These are phyloP conservation scores for Pecten maximus DNA, from an alignment of 2,888 invertebrate species.

Conservation along the genomic window DNA sequence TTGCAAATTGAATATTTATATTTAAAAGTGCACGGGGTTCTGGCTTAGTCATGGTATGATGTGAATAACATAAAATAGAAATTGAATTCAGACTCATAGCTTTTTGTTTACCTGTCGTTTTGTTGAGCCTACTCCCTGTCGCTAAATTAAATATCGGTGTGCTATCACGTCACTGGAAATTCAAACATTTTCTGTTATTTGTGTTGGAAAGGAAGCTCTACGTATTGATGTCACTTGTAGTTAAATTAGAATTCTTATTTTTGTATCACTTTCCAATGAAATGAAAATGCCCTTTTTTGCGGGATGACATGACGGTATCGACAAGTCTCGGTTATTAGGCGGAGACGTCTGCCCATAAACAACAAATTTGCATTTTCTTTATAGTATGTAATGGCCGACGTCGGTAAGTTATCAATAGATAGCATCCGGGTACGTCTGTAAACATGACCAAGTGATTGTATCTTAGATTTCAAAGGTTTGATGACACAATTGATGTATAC, in stretches of 20 bases:
- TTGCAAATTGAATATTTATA: not conserved
- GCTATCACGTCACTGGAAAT: too few species aligned
- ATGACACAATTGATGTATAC: not conserved
- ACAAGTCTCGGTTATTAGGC: not conserved
- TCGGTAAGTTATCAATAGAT: not conserved
- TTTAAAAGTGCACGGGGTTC: not conserved
- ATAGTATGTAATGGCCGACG: not conserved
- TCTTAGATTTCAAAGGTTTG: not conserved
- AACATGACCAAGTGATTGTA: not conserved
- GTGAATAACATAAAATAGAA: not conserved
- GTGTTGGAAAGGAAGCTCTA: too few species aligned
- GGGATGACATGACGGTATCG: not conserved
- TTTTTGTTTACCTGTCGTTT: not conserved
- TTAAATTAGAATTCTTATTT: too few species aligned
- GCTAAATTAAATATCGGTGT: too few species aligned
- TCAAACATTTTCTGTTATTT: too few species aligned
- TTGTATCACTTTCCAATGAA: not conserved
- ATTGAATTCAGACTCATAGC: not conserved
- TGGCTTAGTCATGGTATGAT: not conserved
- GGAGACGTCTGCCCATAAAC: not conserved
- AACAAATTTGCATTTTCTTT: not conserved
- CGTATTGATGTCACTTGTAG: too few species aligned
- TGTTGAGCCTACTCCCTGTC: too few species aligned
- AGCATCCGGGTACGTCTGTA: constrained; percentile 5
- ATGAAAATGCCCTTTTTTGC: not conserved